Percentiles rank a stretch among this genome's conserved stretches.
Evolutionary conservation across 1,140 invertebrate species (phyloP).

Genomic region (Pachyrhynchus sulphureomaculatus): DNA sequence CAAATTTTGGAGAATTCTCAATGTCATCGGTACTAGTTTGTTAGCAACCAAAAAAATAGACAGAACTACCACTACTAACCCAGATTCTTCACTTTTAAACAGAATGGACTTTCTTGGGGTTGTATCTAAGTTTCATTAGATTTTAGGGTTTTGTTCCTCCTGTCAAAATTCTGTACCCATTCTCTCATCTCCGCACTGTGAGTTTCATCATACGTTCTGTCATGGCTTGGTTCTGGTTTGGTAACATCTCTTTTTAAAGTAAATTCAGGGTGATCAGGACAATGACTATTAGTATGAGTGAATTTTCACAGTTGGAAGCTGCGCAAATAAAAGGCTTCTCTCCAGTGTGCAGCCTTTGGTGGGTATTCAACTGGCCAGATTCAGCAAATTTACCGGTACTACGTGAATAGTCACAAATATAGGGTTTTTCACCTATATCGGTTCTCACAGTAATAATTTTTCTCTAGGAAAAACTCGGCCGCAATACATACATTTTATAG

Average conservation of each 20-base stretch:
- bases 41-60: constrained; percentile 33
- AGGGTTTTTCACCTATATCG: constrained; percentile 79
- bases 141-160: constrained; percentile 37
- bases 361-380: constrained; percentile 81
- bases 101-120: constrained; percentile 42
- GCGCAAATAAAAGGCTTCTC: constrained; percentile 81
- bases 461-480: constrained; percentile 77
- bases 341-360: constrained; percentile 79
- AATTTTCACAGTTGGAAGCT: constrained; percentile 67
- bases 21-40: constrained; percentile 34
- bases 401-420: constrained; percentile 75
- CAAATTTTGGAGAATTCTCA: constrained; percentile 41
- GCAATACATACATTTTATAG: constrained; percentile 75
- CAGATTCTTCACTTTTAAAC: constrained; percentile 37
- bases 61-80: constrained; percentile 31
- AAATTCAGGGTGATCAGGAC: constrained; percentile 64
- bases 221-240: constrained; percentile 56
- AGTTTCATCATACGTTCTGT: constrained; percentile 45
- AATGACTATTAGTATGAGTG: constrained; percentile 81
- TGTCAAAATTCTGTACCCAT: constrained; percentile 55
- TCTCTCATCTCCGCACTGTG: constrained; percentile 46
- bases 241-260: constrained; percentile 59
- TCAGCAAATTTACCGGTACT: constrained; percentile 79
- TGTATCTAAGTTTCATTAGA: constrained; percentile 38
- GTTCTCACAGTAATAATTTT: constrained; percentile 75